Conservation (phyloP, 1,140 invertebrate genomes). For the Papilio helenus region DNA sequence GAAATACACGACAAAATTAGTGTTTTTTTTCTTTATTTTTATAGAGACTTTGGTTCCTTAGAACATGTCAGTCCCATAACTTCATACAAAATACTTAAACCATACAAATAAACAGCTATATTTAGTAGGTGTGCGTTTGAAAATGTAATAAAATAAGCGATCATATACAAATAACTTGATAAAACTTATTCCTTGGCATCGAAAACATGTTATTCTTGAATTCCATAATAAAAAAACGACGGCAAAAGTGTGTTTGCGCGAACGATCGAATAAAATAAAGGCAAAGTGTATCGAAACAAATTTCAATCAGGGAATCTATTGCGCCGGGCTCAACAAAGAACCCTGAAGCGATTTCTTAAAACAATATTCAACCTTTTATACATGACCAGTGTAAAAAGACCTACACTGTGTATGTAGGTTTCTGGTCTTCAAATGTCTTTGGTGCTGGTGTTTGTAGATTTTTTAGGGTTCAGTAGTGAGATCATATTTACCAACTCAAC, state of each 20-base stretch:
- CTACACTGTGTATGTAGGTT: background rate
- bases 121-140: background rate
- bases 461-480: slow-evolving; percentile 19
- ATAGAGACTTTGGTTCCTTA: too few species aligned
- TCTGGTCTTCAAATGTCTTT: background rate
- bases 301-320: slow-evolving; percentile 61
- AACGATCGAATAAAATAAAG: slow-evolving; percentile 65
- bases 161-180: slow-evolving; percentile 5
- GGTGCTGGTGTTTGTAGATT: background rate
- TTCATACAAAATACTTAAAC: too few species aligned
- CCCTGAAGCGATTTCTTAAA: slow-evolving; percentile 58
- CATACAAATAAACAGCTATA: background rate
- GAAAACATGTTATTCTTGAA: slow-evolving; percentile 8
- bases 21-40: too few species aligned
- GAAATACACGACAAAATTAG: background rate
- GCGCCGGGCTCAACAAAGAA: slow-evolving; percentile 41
- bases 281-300: slow-evolving; percentile 57
- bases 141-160: background rate
- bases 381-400: slow-evolving; percentile 43
- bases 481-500: background rate
- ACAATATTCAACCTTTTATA: slow-evolving; percentile 59
- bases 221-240: slow-evolving; percentile 23
- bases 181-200: background rate
- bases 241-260: slow-evolving; percentile 29
- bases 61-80: too few species aligned